These are phyloP conservation scores for Bombus impatiens DNA, from an alignment of 1,140 invertebrate species.

Conservation along the genomic window DNA sequence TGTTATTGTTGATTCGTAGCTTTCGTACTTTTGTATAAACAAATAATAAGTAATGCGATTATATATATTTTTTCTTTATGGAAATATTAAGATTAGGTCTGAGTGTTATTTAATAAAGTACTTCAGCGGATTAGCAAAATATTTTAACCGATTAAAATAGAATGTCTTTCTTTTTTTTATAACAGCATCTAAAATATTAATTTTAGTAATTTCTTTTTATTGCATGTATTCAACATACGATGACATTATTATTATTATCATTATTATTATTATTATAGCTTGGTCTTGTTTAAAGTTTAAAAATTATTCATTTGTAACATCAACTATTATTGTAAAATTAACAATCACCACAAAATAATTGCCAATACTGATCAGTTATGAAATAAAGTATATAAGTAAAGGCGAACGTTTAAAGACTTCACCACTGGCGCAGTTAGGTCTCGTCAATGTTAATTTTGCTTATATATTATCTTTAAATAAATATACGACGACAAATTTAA, in stretches of 20 bases:
- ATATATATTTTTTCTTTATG: constrained; percentile 48
- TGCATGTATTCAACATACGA: constrained; percentile 45
- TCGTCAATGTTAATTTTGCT: constrained; percentile 22
- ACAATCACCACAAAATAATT: constrained; percentile 10
- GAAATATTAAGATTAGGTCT: constrained; percentile 55
- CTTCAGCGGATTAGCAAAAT: constrained; percentile 72
- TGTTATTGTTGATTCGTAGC: constrained; percentile 20
- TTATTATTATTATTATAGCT: constrained; percentile 34
- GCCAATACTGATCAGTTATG: constrained; percentile 46
- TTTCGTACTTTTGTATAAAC: constrained; percentile 14
- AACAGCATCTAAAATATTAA: constrained; percentile 58
- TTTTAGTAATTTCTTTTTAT: constrained; percentile 43
- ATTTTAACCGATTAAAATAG: constrained; percentile 72
- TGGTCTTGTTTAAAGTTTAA: constrained; percentile 37
- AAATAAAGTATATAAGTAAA: constrained; percentile 19
- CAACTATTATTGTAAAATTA: constrained; percentile 28
- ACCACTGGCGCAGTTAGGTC: background rate
- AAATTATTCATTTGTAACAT: constrained; percentile 23
- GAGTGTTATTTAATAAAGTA: constrained; percentile 55
- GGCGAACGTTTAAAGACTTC: background rate
- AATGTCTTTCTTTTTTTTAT: constrained; percentile 56
- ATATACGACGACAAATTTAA: constrained; percentile 11
- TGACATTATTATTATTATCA: constrained; percentile 22
- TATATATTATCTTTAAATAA: constrained; percentile 42
- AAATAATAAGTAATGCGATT: constrained; percentile 31